Evolutionary conservation across 2,113 vertebrate genomes (phyloP).

Genomic region (Cyprinus carpio): DNA sequence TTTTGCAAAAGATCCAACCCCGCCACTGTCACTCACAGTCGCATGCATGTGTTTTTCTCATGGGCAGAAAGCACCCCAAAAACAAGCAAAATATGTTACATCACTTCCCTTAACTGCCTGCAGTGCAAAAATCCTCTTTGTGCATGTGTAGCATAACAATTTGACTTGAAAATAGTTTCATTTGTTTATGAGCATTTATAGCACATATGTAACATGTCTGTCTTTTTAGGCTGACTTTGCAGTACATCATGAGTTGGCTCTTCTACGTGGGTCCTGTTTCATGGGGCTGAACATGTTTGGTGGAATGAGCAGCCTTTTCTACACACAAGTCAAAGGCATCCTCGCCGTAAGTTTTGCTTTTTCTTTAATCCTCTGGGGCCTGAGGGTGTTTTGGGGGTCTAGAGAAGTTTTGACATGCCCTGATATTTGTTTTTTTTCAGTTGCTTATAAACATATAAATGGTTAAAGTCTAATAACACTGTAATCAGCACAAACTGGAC

Average conservation of each 20-base stretch:
- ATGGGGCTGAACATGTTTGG: constrained; percentile 91
- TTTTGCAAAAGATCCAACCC: too few species aligned
- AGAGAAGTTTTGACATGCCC: too few species aligned
- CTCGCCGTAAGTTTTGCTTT: constrained; percentile 67
- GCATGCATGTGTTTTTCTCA: too few species aligned
- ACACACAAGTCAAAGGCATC: constrained; percentile 90
- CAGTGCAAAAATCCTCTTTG: constrained; percentile 26
- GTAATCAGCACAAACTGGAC: too few species aligned
- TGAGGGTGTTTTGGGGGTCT: too few species aligned
- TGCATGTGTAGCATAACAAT: background rate
- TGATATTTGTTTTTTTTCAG: too few species aligned
- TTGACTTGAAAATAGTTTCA: constrained; percentile 8
- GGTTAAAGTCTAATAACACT: too few species aligned
- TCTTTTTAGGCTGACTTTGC: constrained; percentile 85
- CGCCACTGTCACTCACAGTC: too few species aligned
- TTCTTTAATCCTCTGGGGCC: too few species aligned
- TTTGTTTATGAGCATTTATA: background rate
- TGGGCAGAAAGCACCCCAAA: too few species aligned
- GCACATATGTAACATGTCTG: constrained; percentile 27
- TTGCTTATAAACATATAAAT: too few species aligned
- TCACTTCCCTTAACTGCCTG: constrained; percentile 5
- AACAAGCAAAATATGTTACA: constrained; percentile 22
- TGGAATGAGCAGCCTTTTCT: constrained; percentile 93
- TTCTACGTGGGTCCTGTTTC: constrained; percentile 87
- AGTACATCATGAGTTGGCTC: constrained; percentile 88